phyloP scores from a whole-genome alignment of 2,113 vertebrate species.

The Ursus arctos region DNA sequence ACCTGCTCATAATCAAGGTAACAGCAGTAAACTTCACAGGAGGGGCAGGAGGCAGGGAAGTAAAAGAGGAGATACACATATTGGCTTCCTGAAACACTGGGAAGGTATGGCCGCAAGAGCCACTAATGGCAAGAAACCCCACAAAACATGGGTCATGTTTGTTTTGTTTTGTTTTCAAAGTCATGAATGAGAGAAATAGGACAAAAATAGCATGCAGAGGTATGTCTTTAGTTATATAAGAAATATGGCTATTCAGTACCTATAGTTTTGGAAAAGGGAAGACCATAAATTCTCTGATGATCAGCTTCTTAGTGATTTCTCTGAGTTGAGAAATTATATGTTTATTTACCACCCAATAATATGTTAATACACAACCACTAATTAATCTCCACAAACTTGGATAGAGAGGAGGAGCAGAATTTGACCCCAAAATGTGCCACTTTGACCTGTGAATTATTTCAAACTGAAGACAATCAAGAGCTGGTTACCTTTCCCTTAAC shows the following conservation, averaged over 20 bases:
- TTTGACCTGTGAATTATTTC: neutral
- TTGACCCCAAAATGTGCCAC: neutral
- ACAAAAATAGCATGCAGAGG: neutral
- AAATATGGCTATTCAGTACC: neutral
- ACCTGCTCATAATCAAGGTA: neutral
- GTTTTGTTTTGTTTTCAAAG: neutral
- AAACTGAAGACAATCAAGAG: neutral
- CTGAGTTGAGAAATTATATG: neutral
- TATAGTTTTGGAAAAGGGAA: conserved; percentile 21
- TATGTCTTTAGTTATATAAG: neutral
- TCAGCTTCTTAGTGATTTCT: neutral
- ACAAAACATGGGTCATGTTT: neutral
- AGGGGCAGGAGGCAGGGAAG: neutral
- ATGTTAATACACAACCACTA: neutral
- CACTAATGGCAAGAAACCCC: neutral
- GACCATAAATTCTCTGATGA: neutral
- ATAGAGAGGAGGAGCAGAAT: neutral
- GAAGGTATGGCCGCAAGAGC: neutral
- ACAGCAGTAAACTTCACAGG: neutral
- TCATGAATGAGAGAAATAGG: neutral
- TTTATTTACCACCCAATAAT: neutral
- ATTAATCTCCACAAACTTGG: neutral
- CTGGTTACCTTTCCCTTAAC: neutral
- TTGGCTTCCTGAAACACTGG: neutral
- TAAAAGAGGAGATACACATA: neutral